phyloP scores from a whole-genome alignment of 2,797 vertebrate genomes.

The Oreochromis grahami region DNA sequence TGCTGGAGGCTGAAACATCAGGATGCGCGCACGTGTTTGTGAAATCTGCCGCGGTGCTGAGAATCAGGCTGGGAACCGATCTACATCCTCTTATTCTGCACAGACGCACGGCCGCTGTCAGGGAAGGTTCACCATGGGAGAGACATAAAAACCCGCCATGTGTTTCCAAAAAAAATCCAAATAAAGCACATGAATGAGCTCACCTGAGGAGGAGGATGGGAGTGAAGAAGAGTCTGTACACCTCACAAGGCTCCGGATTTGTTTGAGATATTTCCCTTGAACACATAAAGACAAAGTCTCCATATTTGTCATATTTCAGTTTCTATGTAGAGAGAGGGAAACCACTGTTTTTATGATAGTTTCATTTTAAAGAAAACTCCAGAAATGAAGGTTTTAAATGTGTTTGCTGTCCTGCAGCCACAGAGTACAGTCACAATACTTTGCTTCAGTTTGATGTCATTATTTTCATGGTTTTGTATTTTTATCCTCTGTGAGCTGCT shows the following conservation, averaged over 20 bases:
- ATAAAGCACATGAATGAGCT: not conserved
- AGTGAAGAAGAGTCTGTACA: not conserved
- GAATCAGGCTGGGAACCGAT: not conserved
- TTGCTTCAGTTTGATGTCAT: not conserved
- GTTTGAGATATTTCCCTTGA: not conserved
- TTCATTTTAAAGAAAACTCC: not conserved
- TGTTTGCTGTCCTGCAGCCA: not conserved
- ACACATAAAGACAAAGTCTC: not conserved
- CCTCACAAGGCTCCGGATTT: accelerated
- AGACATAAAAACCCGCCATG: not conserved
- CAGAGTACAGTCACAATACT: accelerated
- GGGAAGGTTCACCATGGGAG: not conserved
- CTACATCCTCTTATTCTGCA: not conserved
- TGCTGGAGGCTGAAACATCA: not conserved
- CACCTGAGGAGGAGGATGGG: not conserved
- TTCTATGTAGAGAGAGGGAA: accelerated
- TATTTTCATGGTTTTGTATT: not conserved
- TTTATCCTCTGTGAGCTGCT: not conserved
- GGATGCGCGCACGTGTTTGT: not conserved
- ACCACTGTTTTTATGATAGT: accelerated
- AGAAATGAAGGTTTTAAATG: not conserved
- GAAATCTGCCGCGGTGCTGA: not conserved
- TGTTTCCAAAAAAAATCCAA: not conserved
- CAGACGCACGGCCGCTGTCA: not conserved
- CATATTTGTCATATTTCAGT: not conserved